Evolutionary conservation across 2,797 vertebrate genomes (phyloP), one percentile per base, ranked within the genome.

Genomic region (Bryconaethiops microstoma): DNA sequence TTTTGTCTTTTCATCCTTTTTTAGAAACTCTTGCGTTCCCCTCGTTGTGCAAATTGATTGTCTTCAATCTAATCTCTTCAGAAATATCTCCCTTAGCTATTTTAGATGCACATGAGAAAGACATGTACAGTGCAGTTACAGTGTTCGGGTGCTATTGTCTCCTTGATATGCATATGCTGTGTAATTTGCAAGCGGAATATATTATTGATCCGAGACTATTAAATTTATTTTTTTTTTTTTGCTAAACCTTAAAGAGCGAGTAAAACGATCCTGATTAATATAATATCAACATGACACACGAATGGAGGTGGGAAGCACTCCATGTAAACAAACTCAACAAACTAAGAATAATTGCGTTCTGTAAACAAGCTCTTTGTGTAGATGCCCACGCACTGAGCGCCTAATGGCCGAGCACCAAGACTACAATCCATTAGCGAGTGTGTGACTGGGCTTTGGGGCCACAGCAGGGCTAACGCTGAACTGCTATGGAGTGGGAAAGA

Each of bases 321-420:
- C 87, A 89, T 87, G 90, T 91, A 92, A 94, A 94, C 92, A 91
- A 93, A 93, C 90, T 88, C 90, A 91, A 90, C 91, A 92, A 93
- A 92, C 88, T 91, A 90, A 88, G 90, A 88, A 90, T 92, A 93
- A 93, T 93, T 93, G 90, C 89, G 90, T 89, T 90, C 90, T 91
- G 92, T 89, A 91, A 94, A 93, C 92, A 92, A 92, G 88, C 89
- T 91, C 92, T 91, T 86, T 87, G 89, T 90, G 87, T 65, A 40
- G 45, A 63, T 81, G 45, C 78, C 72, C 79, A 75, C 81, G 57
- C 79, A 54, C n/a, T 14, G n/a, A 75, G 65, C 45, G 59, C 40
- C 63, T 79, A 64, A 69, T 76, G 77, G 81, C 55, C 57, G 59
- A 78, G 21, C 71, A 79, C 35, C 63, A 64, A 74, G 71, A 75